Evolutionary conservation across 2,888 invertebrate species (phyloP).

Genomic region (Embidobia sp.): DNA sequence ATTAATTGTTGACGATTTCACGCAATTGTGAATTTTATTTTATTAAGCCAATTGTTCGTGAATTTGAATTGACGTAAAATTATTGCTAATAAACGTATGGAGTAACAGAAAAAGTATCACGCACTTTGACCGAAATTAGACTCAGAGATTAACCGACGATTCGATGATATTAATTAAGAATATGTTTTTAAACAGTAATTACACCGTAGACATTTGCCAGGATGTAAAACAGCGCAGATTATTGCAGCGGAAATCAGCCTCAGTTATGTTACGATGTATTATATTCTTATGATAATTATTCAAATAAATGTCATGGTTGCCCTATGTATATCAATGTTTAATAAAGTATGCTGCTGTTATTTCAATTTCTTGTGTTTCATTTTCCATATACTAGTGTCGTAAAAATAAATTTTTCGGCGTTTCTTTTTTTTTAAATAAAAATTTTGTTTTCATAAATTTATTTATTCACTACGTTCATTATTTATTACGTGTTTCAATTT

Average conservation of each 20-base stretch:
- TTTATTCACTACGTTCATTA: too few species aligned
- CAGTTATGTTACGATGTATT: conserved; percentile 73
- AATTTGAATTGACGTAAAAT: too few species aligned
- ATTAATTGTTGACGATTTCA: too few species aligned
- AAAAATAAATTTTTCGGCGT: too few species aligned
- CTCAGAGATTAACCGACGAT: background rate
- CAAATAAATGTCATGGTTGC: conserved; percentile 75
- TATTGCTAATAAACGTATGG: too few species aligned
- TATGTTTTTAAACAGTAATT: conserved; percentile 18
- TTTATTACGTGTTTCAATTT: too few species aligned
- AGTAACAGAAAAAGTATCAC: too few species aligned
- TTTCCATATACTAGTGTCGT: too few species aligned
- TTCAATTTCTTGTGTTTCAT: conserved; percentile 41
- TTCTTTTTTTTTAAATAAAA: too few species aligned
- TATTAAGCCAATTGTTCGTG: too few species aligned
- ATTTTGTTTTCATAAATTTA: too few species aligned
- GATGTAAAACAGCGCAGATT: conserved; percentile 21
- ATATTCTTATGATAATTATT: conserved; percentile 72
- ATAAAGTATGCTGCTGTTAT: conserved; percentile 81
- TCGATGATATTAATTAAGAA: conserved; percentile 15
- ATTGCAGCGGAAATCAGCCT: conserved; percentile 66
- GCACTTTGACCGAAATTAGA: background rate
- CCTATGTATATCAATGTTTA: conserved; percentile 81
- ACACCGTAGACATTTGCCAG: conserved; percentile 30
- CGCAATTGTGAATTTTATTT: too few species aligned